These are phyloP conservation scores for Lycaena phlaeas DNA, from an alignment of 2,888 invertebrate species.

Conservation along the genomic window DNA sequence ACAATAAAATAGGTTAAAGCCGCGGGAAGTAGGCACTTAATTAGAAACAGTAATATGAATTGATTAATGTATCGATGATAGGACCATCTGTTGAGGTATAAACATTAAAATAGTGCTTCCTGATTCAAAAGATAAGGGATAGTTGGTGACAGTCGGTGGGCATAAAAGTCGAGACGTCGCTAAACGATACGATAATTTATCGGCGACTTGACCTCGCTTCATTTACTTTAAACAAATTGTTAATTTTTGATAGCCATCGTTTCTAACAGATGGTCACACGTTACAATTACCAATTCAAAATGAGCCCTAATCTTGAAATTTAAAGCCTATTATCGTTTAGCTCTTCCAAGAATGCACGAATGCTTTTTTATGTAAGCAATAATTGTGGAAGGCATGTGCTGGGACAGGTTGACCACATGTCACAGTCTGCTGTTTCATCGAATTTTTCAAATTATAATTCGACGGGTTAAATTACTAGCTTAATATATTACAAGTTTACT, in stretches of 20 bases:
- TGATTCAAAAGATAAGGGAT: constrained; percentile 56
- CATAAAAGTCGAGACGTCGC: constrained; percentile 56
- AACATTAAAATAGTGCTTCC: constrained; percentile 41
- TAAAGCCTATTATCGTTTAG: constrained; percentile 21
- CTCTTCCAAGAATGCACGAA: constrained; percentile 27
- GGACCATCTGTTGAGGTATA: constrained; percentile 30
- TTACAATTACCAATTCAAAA: constrained; percentile 20
- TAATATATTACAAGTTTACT: too few relatives aligned
- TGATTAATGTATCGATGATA: too few relatives aligned
- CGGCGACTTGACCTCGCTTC: constrained; percentile 58
- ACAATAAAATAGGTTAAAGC: too few relatives aligned
- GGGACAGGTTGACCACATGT: constrained; percentile 72
- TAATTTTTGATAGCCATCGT: constrained; percentile 71
- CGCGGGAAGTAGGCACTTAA: too few relatives aligned
- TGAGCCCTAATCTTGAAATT: constrained; percentile 15
- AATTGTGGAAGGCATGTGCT: constrained; percentile 69
- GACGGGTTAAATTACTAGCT: constrained; percentile 43
- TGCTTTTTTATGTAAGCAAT: constrained; percentile 51
- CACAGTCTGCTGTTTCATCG: constrained; percentile 61
- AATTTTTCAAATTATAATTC: constrained; percentile 52
- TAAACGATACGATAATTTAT: constrained; percentile 64
- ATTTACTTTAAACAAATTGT: constrained; percentile 74
- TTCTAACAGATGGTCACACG: constrained; percentile 61
- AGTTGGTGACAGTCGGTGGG: constrained; percentile 68
- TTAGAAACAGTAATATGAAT: too few relatives aligned